A percentile compares a stretch with the other conserved stretches of the same genome.
These are phyloP conservation scores for Thalassarche chlororhynchos DNA, from an alignment of 2,113 vertebrate species.

Conservation along the genomic window DNA sequence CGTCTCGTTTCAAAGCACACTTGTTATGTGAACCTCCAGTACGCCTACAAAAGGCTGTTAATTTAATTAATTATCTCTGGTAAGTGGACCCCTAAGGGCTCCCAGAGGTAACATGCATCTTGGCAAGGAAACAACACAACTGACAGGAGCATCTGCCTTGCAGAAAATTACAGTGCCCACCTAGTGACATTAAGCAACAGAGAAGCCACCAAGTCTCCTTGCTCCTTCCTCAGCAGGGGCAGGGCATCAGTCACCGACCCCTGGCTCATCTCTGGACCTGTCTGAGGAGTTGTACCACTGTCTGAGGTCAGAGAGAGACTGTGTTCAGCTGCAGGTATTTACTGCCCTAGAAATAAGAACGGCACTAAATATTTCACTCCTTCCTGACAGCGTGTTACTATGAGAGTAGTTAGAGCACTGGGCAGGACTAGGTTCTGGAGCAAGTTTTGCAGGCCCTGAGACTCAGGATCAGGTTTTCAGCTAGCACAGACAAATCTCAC, in stretches of 20 bases:
- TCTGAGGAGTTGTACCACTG: neutral
- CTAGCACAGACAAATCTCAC: neutral
- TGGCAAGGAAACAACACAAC: constrained; percentile 44
- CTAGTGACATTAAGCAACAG: neutral
- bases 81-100: constrained; percentile 57
- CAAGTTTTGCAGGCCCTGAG: neutral
- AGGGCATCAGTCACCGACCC: neutral
- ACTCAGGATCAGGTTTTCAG: neutral
- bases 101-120: constrained; percentile 14
- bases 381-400: neutral
- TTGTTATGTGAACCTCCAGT: constrained; percentile 25
- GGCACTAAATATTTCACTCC: too few species aligned
- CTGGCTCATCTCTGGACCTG: neutral
- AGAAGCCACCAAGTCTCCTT: neutral
- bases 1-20: neutral
- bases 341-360: neutral
- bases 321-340: neutral
- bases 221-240: neutral
- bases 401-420: too few species aligned
- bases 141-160: constrained; percentile 32
- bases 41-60: constrained; percentile 38
- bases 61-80: constrained; percentile 64
- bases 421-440: neutral
- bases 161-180: neutral
- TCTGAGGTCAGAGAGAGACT: neutral